phyloP scores from a whole-genome alignment of 2,797 vertebrate species.

The Anguilla obscura region DNA sequence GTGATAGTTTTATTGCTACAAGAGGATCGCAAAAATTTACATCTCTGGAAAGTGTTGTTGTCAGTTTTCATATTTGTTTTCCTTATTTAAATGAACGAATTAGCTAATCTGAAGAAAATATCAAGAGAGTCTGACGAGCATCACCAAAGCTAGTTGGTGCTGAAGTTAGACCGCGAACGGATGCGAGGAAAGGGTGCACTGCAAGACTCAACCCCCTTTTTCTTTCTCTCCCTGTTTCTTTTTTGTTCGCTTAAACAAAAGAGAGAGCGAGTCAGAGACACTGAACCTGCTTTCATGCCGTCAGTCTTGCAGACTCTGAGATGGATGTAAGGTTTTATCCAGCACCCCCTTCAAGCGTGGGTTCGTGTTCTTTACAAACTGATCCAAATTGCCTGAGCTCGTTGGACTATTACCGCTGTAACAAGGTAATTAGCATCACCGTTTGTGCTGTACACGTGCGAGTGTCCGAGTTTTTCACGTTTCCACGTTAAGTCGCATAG shows the following conservation, averaged over 20 bases:
- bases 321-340: slow-evolving; percentile 99
- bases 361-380: slow-evolving; percentile 88
- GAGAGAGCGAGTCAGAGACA: slow-evolving; percentile 61
- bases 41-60: neutral
- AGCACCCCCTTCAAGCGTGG: slow-evolving; percentile 91
- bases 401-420: slow-evolving; percentile 97
- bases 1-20: neutral
- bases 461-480: slow-evolving; percentile 60
- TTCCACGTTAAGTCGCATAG: slow-evolving; percentile 31
- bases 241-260: slow-evolving; percentile 69
- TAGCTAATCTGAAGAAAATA: slow-evolving; percentile 19
- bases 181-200: slow-evolving; percentile 64
- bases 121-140: slow-evolving; percentile 55
- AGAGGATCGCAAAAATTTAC: neutral
- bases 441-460: neutral
- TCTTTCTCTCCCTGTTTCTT: slow-evolving; percentile 45
- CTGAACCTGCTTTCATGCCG: slow-evolving; percentile 78
- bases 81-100: neutral
- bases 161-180: slow-evolving; percentile 65
- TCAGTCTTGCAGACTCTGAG: slow-evolving; percentile 82
- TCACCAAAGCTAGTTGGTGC: slow-evolving; percentile 55
- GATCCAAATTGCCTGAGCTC: slow-evolving; percentile 87
- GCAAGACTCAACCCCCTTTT: slow-evolving; percentile 68
- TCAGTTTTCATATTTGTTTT: neutral
- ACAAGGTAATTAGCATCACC: slow-evolving; percentile 84